Conservation (phyloP, 2,113 vertebrate genomes). For the Thunnus thynnus region DNA sequence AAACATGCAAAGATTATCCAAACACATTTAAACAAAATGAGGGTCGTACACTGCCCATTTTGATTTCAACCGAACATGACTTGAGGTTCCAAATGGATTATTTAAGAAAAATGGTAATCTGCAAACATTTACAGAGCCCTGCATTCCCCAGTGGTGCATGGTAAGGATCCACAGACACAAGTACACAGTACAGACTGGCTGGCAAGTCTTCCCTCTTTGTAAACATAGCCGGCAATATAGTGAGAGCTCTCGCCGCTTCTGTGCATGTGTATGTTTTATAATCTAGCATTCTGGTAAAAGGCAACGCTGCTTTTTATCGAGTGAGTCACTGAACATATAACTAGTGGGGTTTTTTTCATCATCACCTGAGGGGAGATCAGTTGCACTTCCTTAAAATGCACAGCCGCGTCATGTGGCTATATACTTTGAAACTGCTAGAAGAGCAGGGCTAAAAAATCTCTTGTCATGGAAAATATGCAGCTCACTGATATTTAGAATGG, state of each 20-base stretch:
- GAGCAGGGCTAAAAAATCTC: constrained; percentile 88
- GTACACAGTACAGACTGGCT: constrained; percentile 62
- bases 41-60: constrained; percentile 49
- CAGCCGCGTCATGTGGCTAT: constrained; percentile 71
- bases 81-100: constrained; percentile 82
- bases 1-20: constrained; percentile 65
- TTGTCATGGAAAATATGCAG: constrained; percentile 96
- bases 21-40: constrained; percentile 74
- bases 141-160: constrained; percentile 76
- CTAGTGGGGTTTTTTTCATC: constrained; percentile 24
- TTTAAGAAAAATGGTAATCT: constrained; percentile 86
- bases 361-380: constrained; percentile 72
- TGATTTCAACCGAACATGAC: constrained; percentile 78
- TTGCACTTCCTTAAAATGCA: constrained; percentile 74
- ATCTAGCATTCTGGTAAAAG: constrained; percentile 20
- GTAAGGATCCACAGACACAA: constrained; percentile 77
- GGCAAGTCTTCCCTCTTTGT: constrained; percentile 74
- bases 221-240: constrained; percentile 66
- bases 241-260: constrained; percentile 31
- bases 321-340: constrained; percentile 28
- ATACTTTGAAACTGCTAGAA: constrained; percentile 87
- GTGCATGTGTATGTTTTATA: constrained; percentile 45
- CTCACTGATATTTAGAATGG: constrained; percentile 97
- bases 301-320: constrained; percentile 8
- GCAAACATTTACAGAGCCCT: constrained; percentile 89